Evolutionary conservation across 2,797 vertebrate species (phyloP), one percentile per base, ranked within the genome.

Genomic region (Pseudotriccus pelzelni): DNA sequence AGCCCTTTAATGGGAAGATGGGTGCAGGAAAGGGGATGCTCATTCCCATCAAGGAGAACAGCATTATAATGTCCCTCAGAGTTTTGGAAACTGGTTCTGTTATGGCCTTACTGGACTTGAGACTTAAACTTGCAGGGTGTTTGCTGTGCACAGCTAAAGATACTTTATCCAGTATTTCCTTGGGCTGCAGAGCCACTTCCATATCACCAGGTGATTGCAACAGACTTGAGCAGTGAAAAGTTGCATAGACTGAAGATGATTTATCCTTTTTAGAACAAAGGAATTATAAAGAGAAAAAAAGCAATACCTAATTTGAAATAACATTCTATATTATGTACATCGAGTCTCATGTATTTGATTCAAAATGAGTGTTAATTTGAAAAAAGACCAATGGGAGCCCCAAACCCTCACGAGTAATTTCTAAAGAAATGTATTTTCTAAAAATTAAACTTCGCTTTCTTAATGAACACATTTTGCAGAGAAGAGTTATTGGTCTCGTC

Each of bases 401-500:
- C 56, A 84, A 86, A 53, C 9, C 17, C 80, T 91, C 90, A 43
- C 25, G 85, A 82, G 89, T 63, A 81, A 94, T 94, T 90, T 94
- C 70, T 60, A 66, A 88, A 94, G 80, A 91, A 96, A 94, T 47
- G 25, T 67, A 82, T 90, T 90, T 96, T 82, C 81, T 95, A 62
- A 68, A 97, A 96, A 95, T 95, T 93, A 96, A 96, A 89, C 64
- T 91, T 84, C 77, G 59, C 36, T 93, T 93, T 84, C 69, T 90
- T 89, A 94, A 97, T 89, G 94, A 94, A 90, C 75, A 91, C 47
- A 63, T 85, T 94, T 62, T 85, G 90, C 75, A 85, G 66, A 83
- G 87, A 84, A 56, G 66, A 95, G 8, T 90, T 93, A 89, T 67
- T 70, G 55, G 43, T 53, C 44, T 47, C 96, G 90, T 88, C 86